phyloP scores from a whole-genome alignment of 1,140 invertebrate genomes.

The Nephila pilipes region DNA sequence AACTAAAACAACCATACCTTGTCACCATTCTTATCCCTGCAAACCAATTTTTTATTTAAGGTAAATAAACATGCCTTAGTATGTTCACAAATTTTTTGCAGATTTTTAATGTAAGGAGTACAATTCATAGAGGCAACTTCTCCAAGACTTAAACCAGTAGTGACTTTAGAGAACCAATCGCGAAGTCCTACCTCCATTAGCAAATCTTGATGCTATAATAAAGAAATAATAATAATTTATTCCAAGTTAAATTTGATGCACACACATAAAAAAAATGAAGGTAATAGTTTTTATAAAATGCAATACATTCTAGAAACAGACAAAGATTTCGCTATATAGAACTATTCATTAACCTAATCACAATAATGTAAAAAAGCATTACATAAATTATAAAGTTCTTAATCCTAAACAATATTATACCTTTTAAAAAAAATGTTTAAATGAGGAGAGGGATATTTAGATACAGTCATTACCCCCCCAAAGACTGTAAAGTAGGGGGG shows the following conservation, averaged over 20 bases:
- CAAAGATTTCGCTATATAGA: too few species aligned
- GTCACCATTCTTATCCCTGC: not conserved
- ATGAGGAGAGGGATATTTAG: too few species aligned
- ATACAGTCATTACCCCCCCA: too few species aligned
- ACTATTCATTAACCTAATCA: too few species aligned
- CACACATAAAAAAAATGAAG: not conserved
- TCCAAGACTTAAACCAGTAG: not conserved
- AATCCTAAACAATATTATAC: too few species aligned
- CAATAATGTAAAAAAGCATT: too few species aligned
- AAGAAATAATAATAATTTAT: not conserved
- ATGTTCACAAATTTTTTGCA: not conserved
- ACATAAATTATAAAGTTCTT: too few species aligned
- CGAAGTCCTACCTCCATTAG: not conserved
- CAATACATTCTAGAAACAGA: too few species aligned
- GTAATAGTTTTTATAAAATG: too few species aligned
- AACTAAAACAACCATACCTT: not conserved
- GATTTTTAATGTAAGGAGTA: slow-evolving; percentile 36
- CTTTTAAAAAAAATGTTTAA: too few species aligned
- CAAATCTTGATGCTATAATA: not conserved
- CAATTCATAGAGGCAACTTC: not conserved
- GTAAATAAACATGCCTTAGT: not conserved
- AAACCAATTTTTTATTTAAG: not conserved
- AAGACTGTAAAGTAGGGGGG: too few species aligned
- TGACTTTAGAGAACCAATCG: slow-evolving; percentile 9
- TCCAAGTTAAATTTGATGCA: not conserved